These are phyloP conservation scores for Drosophila tani DNA, from an alignment of 1,140 invertebrate species.

Conservation along the genomic window DNA sequence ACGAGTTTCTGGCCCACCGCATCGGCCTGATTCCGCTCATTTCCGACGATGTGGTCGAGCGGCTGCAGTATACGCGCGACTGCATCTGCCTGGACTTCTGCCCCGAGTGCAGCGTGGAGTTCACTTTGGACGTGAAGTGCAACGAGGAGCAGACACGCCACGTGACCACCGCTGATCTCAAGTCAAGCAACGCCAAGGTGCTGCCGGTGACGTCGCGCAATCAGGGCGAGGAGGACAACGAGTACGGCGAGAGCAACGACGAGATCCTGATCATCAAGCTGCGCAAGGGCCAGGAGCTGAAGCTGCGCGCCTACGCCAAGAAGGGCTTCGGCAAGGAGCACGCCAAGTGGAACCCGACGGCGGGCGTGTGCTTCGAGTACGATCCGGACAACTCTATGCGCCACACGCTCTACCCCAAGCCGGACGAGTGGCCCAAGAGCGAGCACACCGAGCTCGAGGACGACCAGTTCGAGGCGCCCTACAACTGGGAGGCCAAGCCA, in stretches of 20 bases:
- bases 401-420: slow-evolving; percentile 98
- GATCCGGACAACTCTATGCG: slow-evolving; percentile 99
- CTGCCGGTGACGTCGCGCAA: slow-evolving; percentile 96
- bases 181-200: slow-evolving; percentile 95
- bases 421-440: slow-evolving; percentile 99
- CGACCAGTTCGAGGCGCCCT: slow-evolving; percentile 96
- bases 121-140: slow-evolving; percentile 98
- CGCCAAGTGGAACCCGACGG: slow-evolving; percentile 99
- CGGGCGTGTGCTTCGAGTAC: slow-evolving; percentile 99
- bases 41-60: slow-evolving; percentile 93
- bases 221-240: slow-evolving; percentile 95
- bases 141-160: slow-evolving; percentile 96
- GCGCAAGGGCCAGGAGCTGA: slow-evolving; percentile 98
- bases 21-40: slow-evolving; percentile 99
- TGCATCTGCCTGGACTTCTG: slow-evolving; percentile 99
- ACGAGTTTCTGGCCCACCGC: slow-evolving; percentile 99
- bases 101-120: slow-evolving; percentile 98
- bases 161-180: slow-evolving; percentile 98
- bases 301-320: slow-evolving; percentile 97
- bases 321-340: slow-evolving; percentile 99
- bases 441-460: slow-evolving; percentile 98
- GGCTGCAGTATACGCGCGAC: slow-evolving; percentile 89
- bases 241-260: slow-evolving; percentile 95
- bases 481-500: slow-evolving; percentile 96
- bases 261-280: slow-evolving; percentile 99